Evolutionary conservation across 1,140 invertebrate genomes (phyloP), one percentile per base, ranked within the genome.

Genomic region (Tetranychus urticae): DNA sequence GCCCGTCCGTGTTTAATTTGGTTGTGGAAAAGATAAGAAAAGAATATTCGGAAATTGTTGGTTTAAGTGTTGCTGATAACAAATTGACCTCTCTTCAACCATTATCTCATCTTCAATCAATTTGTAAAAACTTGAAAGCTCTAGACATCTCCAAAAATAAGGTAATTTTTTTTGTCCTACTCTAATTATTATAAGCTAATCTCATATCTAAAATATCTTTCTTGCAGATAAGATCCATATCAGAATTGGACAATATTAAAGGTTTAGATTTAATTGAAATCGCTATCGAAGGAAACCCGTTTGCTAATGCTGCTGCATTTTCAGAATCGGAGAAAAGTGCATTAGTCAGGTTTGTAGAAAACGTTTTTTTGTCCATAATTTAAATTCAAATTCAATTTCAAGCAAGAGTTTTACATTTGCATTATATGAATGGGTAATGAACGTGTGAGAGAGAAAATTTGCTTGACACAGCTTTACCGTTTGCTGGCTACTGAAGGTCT

Each of bases 11-110:
- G 10, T 36, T 56, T 5, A 36, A 14, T 36, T 14, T 39, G 12
- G n/a, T 56, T n/a, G 14, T 56, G 3, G 14, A 33, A 57, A 84
- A 92, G 23, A 83, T 91, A 42, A 75, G 77, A 56, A 80, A 85
- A 62, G 80, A 86, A 68, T 85, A 89, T 69, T 86, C 87, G 1
- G 80, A 84, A 68, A 73, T 92, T 50, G 78, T 81, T 48, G 82
- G 82, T 1, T 70, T 93, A 7, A 85, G 88, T 76, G 73, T 93
- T 1, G 81, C 83, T 69, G 80, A 83, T 48, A 93, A 92, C 70
- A 82, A 81, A 69, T 70, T 93, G 1, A 70, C 78, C 63, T 74
- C 75, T 10, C 72, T 88, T 42, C 80, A 83, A 55, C 78, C 78
- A 62, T 72, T 91, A 46, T 78, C 75, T 63, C 70, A 76, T 3